phyloP scores from a whole-genome alignment of 2,797 vertebrate genomes.

The Manis pentadactyla region DNA sequence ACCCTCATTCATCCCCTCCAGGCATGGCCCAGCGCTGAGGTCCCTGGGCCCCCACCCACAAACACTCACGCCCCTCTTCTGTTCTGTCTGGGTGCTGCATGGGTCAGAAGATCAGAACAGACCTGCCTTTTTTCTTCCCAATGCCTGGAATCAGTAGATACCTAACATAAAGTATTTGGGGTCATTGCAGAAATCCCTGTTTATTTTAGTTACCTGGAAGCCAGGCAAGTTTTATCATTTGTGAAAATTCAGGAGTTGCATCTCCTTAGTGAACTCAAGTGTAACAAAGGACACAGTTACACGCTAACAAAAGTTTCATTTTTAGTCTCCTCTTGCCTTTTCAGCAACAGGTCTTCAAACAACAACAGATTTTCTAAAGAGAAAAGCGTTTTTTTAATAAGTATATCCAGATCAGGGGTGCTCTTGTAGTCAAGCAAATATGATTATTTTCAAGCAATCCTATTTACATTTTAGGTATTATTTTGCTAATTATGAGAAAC shows the following conservation, averaged over 20 bases:
- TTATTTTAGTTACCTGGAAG: not conserved
- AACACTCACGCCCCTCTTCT: no score
- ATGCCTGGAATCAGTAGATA: not conserved
- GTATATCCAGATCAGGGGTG: not conserved
- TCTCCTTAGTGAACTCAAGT: not conserved
- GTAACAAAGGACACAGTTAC: not conserved
- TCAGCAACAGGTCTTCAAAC: slow-evolving; percentile 41
- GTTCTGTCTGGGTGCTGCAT: no score
- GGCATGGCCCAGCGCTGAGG: not conserved
- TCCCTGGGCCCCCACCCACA: no score
- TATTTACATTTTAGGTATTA: slow-evolving; percentile 19
- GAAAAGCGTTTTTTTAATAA: not conserved
- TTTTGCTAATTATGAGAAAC: slow-evolving; percentile 28
- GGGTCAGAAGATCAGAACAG: slow-evolving; percentile 30
- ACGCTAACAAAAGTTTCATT: not conserved
- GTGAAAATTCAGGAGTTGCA: not conserved
- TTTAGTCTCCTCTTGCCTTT: not conserved
- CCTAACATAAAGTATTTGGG: not conserved
- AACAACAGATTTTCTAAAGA: not conserved
- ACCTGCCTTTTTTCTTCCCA: slow-evolving; percentile 27
- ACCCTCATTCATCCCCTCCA: not conserved
- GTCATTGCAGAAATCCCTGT: slow-evolving; percentile 16
- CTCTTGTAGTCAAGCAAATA: not conserved
- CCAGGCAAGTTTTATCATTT: not conserved
- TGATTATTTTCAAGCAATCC: not conserved